phyloP scores from a whole-genome alignment of 2,888 invertebrate species.

The Incurvaria masculella region DNA sequence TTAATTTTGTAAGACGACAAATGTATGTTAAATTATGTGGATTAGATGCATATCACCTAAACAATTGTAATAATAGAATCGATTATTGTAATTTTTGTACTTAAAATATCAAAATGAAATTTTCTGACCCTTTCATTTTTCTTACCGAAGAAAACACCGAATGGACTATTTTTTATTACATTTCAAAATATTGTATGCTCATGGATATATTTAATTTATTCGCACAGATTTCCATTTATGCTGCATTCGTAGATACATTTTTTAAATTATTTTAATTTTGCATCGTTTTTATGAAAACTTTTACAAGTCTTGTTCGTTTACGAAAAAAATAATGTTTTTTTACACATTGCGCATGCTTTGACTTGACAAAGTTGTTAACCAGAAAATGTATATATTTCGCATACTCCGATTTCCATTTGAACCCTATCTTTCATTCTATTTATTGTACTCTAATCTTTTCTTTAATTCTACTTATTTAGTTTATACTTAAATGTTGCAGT shows the following conservation, averaged over 20 bases:
- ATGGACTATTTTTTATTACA: slow-evolving; percentile 29
- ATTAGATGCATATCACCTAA: slow-evolving; percentile 28
- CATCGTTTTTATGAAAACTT: neutral
- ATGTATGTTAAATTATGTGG: slow-evolving; percentile 50
- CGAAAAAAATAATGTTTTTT: too few species aligned
- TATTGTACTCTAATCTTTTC: neutral
- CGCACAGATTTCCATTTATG: slow-evolving; percentile 2
- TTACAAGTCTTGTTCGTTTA: neutral
- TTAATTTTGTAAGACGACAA: slow-evolving; percentile 55
- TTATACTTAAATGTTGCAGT: too few species aligned
- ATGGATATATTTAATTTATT: neutral
- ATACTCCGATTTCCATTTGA: slow-evolving; percentile 27
- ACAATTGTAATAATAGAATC: slow-evolving; percentile 25
- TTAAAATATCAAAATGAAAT: slow-evolving; percentile 40
- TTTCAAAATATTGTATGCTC: too few species aligned
- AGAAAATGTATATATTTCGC: too few species aligned
- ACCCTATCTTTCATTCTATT: slow-evolving; percentile 22
- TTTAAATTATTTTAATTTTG: neutral
- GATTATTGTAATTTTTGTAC: slow-evolving; percentile 41
- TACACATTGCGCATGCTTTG: too few species aligned
- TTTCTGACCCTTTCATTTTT: slow-evolving; percentile 44
- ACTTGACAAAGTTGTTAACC: too few species aligned
- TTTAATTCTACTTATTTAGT: slow-evolving; percentile 23
- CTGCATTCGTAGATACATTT: slow-evolving; percentile 42
- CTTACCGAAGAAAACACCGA: slow-evolving; percentile 44